Conservation (phyloP, 2,113 vertebrate species). For the Odocoileus virginianus region DNA sequence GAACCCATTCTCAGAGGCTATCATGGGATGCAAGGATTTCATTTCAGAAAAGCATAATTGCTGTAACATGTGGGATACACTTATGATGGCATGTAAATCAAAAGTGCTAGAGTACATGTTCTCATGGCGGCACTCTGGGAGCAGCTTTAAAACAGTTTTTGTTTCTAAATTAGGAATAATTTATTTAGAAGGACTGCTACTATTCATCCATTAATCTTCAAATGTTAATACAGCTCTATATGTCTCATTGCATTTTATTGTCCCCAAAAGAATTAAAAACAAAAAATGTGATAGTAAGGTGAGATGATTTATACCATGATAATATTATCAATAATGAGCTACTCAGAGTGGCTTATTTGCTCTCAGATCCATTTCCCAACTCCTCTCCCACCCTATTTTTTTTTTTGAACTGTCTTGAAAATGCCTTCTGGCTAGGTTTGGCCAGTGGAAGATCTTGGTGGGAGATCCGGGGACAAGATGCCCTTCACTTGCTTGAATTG, state of each 20-base stretch:
- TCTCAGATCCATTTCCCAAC: not conserved
- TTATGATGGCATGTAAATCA: not conserved
- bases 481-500: not conserved
- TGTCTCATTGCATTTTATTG: not conserved
- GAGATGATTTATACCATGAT: not conserved
- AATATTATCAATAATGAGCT: not conserved
- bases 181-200: not conserved
- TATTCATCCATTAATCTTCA: slow-evolving; percentile 1
- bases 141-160: slow-evolving; percentile 2
- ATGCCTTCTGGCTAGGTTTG: not conserved
- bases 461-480: not conserved
- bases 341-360: not conserved
- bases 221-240: not conserved
- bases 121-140: not conserved
- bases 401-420: not conserved
- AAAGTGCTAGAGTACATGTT: not conserved
- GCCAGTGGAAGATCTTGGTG: not conserved
- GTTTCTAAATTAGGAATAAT: not conserved
- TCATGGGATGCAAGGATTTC: not conserved
- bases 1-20: not conserved
- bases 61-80: not conserved
- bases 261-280: not conserved
- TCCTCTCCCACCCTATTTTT: not conserved
- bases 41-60: slow-evolving; percentile 15
- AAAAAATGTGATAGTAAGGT: not conserved